A percentile compares a stretch with the other conserved stretches of the same genome.
phyloP scores from a whole-genome alignment of 2,113 vertebrate species.

The Austrofundulus limnaeus region DNA sequence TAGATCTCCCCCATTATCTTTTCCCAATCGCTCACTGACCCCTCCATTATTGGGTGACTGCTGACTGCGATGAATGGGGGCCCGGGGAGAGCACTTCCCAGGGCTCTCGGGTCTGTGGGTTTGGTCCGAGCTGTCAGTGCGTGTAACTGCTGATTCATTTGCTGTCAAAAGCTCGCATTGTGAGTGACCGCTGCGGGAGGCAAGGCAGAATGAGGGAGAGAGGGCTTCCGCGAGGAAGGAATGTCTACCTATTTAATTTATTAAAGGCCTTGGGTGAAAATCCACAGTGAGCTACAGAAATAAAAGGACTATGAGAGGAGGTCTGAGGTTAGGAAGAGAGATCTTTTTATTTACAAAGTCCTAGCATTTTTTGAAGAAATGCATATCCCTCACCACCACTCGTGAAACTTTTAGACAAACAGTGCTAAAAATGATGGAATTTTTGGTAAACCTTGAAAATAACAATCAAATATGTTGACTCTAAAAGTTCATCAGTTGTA shows the following conservation, averaged over 20 bases:
- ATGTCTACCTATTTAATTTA: slow-evolving; percentile 65
- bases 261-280: slow-evolving; percentile 34
- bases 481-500: too few relatives aligned
- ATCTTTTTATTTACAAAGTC: too few relatives aligned
- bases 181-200: slow-evolving; percentile 68
- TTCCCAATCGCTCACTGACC: slow-evolving; percentile 75
- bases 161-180: slow-evolving; percentile 80
- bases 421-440: rapidly evolving
- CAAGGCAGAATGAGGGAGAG: slow-evolving; percentile 43
- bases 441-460: too few relatives aligned
- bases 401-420: too few relatives aligned
- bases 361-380: too few relatives aligned
- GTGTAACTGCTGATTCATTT: slow-evolving; percentile 82
- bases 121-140: slow-evolving; percentile 76
- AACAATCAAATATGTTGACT: too few relatives aligned
- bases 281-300: slow-evolving; percentile 1
- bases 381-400: too few relatives aligned
- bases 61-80: slow-evolving; percentile 71
- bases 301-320: slow-evolving; percentile 2
- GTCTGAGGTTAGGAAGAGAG: background rate
- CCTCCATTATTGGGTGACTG: slow-evolving; percentile 75
- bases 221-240: slow-evolving; percentile 55
- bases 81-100: slow-evolving; percentile 71
- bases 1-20: slow-evolving; percentile 77
- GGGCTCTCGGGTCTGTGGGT: slow-evolving; percentile 57